Evolutionary conservation across 2,888 invertebrate genomes (phyloP).

Genomic region (Ormyrus nitidulus): DNA sequence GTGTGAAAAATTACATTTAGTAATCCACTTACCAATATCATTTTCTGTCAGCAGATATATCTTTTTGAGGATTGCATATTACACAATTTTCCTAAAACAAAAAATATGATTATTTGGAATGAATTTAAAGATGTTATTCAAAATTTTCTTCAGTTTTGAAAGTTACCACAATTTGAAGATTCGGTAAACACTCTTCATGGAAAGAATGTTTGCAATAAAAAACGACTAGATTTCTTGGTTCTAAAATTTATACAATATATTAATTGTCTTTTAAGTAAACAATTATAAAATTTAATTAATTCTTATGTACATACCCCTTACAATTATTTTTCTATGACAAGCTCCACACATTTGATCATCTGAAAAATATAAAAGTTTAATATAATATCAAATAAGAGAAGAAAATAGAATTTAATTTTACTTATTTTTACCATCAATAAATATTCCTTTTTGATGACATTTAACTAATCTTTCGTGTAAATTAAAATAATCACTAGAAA

Average conservation of each 20-base stretch:
- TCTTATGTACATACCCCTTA: conserved; percentile 77
- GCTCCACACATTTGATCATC: conserved; percentile 88
- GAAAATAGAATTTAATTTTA: conserved; percentile 8
- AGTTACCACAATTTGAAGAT: conserved; percentile 68
- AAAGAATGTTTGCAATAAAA: conserved; percentile 94
- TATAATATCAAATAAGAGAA: conserved; percentile 1
- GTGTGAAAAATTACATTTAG: conserved; percentile 2
- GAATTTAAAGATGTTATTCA: conserved; percentile 1
- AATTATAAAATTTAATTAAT: neutral
- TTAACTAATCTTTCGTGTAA: conserved; percentile 88
- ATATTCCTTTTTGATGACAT: conserved; percentile 87
- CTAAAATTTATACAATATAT: conserved; percentile 70
- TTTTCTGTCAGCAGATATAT: conserved; percentile 63
- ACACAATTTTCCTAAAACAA: conserved; percentile 77
- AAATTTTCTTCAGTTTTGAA: conserved; percentile 6
- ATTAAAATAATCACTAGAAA: conserved; percentile 93
- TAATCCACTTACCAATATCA: conserved; percentile 60
- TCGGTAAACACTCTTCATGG: conserved; percentile 89
- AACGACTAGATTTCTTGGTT: conserved; percentile 85
- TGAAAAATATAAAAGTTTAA: conserved; percentile 63
- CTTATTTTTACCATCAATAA: conserved; percentile 77
- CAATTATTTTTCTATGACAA: conserved; percentile 86
- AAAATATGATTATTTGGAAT: conserved; percentile 35
- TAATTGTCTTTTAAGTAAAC: neutral
- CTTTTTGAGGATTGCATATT: conserved; percentile 77